These are phyloP conservation scores for Linyphia triangularis DNA, from an alignment of 2,888 invertebrate species.

Conservation along the genomic window DNA sequence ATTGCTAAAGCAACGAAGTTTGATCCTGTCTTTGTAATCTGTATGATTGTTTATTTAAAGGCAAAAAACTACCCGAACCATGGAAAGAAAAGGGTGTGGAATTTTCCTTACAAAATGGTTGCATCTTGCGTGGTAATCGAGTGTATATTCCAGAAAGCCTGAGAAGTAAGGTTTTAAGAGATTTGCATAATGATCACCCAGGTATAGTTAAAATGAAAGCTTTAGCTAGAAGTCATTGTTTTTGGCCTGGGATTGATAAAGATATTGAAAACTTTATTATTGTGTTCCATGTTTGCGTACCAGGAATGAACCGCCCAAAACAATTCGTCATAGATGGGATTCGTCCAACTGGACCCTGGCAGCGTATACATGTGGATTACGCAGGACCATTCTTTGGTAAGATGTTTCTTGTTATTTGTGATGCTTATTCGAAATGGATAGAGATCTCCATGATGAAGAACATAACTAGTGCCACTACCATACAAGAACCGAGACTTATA, in stretches of 20 bases:
- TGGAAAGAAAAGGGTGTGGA: too few species aligned
- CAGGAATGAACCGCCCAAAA: slow-evolving; percentile 48
- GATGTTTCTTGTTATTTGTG: slow-evolving; percentile 43
- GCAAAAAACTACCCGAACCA: too few species aligned
- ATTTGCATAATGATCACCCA: slow-evolving; percentile 20
- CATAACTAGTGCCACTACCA: slow-evolving; percentile 40
- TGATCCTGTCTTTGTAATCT: too few species aligned
- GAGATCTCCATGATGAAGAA: slow-evolving; percentile 40
- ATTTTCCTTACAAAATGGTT: neutral
- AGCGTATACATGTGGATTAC: slow-evolving; percentile 54
- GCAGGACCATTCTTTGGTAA: slow-evolving; percentile 57
- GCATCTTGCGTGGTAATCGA: neutral
- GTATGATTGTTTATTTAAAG: too few species aligned
- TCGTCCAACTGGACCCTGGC: slow-evolving; percentile 50
- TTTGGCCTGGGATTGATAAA: slow-evolving; percentile 52
- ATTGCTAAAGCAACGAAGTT: neutral
- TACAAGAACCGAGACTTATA: slow-evolving; percentile 31
- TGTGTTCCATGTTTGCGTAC: slow-evolving; percentile 43
- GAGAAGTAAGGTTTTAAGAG: neutral
- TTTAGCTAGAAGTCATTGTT: slow-evolving; percentile 54
- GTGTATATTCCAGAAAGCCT: slow-evolving; percentile 33
- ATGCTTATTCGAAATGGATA: slow-evolving; percentile 57
- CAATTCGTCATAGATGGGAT: slow-evolving; percentile 49
- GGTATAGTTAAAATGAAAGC: slow-evolving; percentile 57
- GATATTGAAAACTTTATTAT: slow-evolving; percentile 49